Evolutionary conservation across 2,888 invertebrate genomes (phyloP).

Genomic region (Drosophila yooni): DNA sequence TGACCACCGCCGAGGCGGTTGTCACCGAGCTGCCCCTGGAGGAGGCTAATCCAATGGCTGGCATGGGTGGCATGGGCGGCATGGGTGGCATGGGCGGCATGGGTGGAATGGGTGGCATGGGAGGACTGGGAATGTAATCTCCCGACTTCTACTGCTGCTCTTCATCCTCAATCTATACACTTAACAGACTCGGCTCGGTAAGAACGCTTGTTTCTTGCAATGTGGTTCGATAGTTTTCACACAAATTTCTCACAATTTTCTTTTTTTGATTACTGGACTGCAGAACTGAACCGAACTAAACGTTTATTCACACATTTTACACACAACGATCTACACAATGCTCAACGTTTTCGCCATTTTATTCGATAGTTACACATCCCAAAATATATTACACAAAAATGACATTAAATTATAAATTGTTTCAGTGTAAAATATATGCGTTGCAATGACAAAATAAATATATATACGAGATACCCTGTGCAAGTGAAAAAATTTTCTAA

Average conservation of each 20-base stretch:
- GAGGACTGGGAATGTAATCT: slow-evolving; percentile 45
- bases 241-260: not conserved
- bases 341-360: slow-evolving; percentile 55
- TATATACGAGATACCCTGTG: not conserved
- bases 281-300: slow-evolving; percentile 32
- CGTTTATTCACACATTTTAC: not conserved
- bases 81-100: slow-evolving; percentile 56
- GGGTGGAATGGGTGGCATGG: slow-evolving; percentile 65
- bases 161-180: not conserved
- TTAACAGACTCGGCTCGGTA: not conserved
- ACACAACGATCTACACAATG: not conserved
- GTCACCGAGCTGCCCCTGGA: slow-evolving; percentile 97
- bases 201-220: not conserved
- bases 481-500: no score
- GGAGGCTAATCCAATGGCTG: slow-evolving; percentile 86
- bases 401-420: slow-evolving; percentile 23
- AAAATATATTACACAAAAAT: not conserved
- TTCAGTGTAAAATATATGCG: slow-evolving; percentile 26
- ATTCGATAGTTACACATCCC: not conserved
- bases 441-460: not conserved
- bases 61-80: slow-evolving; percentile 42
- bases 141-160: accelerated
- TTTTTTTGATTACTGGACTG: slow-evolving; percentile 35
- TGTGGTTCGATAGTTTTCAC: not conserved
- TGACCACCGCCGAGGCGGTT: slow-evolving; percentile 98